These are phyloP conservation scores for Dexiosoma caninum DNA, from an alignment of 2,888 invertebrate species.

Conservation along the genomic window DNA sequence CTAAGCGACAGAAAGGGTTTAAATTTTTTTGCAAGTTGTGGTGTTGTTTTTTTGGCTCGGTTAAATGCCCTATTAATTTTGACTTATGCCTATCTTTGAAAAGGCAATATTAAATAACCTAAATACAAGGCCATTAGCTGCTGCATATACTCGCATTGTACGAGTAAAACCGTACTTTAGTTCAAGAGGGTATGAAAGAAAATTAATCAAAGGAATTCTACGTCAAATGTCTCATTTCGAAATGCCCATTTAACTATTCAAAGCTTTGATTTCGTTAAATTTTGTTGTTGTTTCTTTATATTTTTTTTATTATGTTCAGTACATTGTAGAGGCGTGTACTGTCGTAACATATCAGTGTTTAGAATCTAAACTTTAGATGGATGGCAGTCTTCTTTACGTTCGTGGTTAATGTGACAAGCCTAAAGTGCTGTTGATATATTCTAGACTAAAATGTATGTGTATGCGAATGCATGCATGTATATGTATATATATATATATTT, in stretches of 20 bases:
- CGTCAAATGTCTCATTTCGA: conserved; percentile 4
- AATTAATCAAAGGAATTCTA: neutral
- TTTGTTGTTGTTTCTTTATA: conserved; percentile 24
- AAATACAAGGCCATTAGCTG: conserved; percentile 1
- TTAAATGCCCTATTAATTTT: conserved; percentile 63
- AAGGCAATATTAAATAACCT: conserved; percentile 32
- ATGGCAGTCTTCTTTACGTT: conserved; percentile 56
- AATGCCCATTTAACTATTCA: conserved; percentile 42
- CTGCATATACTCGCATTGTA: no score
- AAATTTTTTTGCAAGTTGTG: neutral
- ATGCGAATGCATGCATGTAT: neutral
- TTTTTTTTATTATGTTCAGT: neutral
- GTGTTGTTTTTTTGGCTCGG: conserved; percentile 44
- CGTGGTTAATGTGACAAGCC: conserved; percentile 61
- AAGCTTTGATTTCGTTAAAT: conserved; percentile 24
- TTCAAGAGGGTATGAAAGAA: neutral
- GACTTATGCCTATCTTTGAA: conserved; percentile 55
- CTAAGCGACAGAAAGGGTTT: neutral
- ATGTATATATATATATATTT: neutral
- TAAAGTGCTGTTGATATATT: conserved; percentile 35
- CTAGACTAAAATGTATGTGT: neutral
- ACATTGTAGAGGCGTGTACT: neutral
- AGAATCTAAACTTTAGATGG: no score
- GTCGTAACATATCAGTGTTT: conserved; percentile 21
- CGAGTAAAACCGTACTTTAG: no score